Percentiles rank a stretch among this genome's conserved stretches.
phyloP scores from a whole-genome alignment of 1,140 invertebrate species.

The Drosophila nannoptera region DNA sequence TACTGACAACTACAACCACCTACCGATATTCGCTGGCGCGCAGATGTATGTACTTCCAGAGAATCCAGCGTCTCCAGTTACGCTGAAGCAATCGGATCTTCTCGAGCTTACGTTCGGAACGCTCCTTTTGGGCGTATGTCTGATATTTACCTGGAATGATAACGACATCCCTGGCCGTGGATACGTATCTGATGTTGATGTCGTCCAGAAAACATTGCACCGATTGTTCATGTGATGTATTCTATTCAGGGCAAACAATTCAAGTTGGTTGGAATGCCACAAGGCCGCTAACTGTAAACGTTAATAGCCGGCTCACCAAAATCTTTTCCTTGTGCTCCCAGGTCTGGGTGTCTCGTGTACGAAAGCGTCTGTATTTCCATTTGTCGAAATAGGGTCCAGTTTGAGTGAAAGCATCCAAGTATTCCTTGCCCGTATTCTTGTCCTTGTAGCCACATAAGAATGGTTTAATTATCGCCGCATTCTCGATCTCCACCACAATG shows the following conservation, averaged over 20 bases:
- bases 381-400: conserved; percentile 80
- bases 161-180: conserved; percentile 55
- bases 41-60: conserved; percentile 71
- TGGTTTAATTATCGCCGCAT: conserved; percentile 81
- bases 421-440: conserved; percentile 79
- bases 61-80: conserved; percentile 69
- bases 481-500: conserved; percentile 81
- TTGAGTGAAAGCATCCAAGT: conserved; percentile 82
- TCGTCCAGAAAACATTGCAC: conserved; percentile 73
- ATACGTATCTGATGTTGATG: conserved; percentile 61
- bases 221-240: conserved; percentile 71
- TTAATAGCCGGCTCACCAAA: conserved; percentile 41
- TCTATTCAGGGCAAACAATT: conserved; percentile 34
- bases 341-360: conserved; percentile 74
- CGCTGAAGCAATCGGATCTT: conserved; percentile 76
- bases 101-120: conserved; percentile 55
- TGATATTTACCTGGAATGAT: conserved; percentile 71
- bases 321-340: conserved; percentile 62
- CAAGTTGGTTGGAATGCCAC: background rate
- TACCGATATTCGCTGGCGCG: conserved; percentile 77
- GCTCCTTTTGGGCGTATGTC: conserved; percentile 65
- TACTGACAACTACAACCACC: conserved; percentile 47
- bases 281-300: background rate
- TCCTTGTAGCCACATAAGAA: conserved; percentile 82
- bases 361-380: conserved; percentile 61